Evolutionary conservation across 2,888 invertebrate genomes (phyloP), one percentile per base, ranked within the genome.

Genomic region (Pseudolycoriella hygida): DNA sequence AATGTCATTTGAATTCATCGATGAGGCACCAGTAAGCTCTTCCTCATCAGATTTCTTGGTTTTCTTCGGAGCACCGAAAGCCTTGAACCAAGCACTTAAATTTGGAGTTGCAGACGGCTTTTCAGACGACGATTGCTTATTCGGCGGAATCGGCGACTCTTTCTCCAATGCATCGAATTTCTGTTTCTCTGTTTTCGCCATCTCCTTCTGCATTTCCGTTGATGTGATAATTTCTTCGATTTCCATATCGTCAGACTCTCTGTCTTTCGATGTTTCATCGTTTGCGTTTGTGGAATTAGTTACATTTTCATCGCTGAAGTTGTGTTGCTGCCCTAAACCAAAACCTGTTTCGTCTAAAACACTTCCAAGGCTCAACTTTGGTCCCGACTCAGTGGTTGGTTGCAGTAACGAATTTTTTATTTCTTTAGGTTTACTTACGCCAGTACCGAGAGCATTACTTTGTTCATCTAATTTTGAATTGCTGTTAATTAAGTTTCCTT

Each of bases 51-150:
- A 57, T 59, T 78, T 83, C 58, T 80, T 82, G 41, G 69, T 59
- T 48, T 74, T 72, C 64, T 87, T 87, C 1, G 89, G 88, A 1
- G 83, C 82, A 10, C 89, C 88, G 59, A 90, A 89, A 0, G 89
- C 89, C 64, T 87, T 88, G 50, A 89, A 85, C 89, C 89, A 90
- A 20, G 87, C 89, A 58, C 86, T 88, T 46, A 87, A 68, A 65
- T 89, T 87, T 1, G 89, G 88, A 31, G 84, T 83, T 15, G 81
- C 80, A 59, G 79, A 80, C 50, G 75, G 73, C 54, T 76, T 72
- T 58, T 56, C 45, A 19, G 19, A 17, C 1, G 31, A 25, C n/a
- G 15, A 20, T 17, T 17, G 39, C 25, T 25, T 25, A 8, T 4
- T 25, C 5, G 25, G 25, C 8, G 8, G 25, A 51, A 38, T 54